phyloP scores from a whole-genome alignment of 92 coral and sea anemone species.

The Montipora capitata region DNA sequence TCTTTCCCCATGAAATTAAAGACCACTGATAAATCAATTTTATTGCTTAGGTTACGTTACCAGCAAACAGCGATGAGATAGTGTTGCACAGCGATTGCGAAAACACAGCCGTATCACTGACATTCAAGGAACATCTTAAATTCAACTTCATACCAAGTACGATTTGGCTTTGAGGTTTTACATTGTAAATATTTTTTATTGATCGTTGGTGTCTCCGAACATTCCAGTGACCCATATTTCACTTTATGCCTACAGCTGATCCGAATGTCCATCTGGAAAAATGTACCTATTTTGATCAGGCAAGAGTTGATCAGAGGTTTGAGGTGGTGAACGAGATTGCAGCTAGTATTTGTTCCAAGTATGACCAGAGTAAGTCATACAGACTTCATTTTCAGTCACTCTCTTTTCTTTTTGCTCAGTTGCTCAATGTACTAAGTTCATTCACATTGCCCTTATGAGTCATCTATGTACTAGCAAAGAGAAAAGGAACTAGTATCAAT shows the following conservation, averaged over 20 bases:
- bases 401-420: too few relatives aligned
- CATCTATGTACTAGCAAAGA: too few relatives aligned
- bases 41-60: constrained; percentile 65
- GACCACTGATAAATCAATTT: neutral
- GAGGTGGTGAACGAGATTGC: constrained; percentile 90
- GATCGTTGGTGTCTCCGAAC: neutral
- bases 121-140: constrained; percentile 68
- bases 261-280: constrained; percentile 75
- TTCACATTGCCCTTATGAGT: too few relatives aligned
- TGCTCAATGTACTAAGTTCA: too few relatives aligned
- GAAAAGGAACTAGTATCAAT: too few relatives aligned
- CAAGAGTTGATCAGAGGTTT: constrained; percentile 92
- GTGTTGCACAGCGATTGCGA: constrained; percentile 88
- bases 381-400: too few relatives aligned
- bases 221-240: neutral
- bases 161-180: constrained; percentile 12
- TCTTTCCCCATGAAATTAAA: neutral
- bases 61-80: constrained; percentile 79
- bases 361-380: constrained; percentile 81
- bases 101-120: constrained; percentile 71
- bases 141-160: constrained; percentile 96
- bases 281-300: constrained; percentile 89
- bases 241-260: constrained; percentile 69
- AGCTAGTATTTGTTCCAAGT: constrained; percentile 93
- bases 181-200: too few relatives aligned